A percentile compares a stretch with the other conserved stretches of the same genome.
These are phyloP conservation scores for Druon quercuslanigerum DNA, from an alignment of 1,140 invertebrate species.

Conservation along the genomic window DNA sequence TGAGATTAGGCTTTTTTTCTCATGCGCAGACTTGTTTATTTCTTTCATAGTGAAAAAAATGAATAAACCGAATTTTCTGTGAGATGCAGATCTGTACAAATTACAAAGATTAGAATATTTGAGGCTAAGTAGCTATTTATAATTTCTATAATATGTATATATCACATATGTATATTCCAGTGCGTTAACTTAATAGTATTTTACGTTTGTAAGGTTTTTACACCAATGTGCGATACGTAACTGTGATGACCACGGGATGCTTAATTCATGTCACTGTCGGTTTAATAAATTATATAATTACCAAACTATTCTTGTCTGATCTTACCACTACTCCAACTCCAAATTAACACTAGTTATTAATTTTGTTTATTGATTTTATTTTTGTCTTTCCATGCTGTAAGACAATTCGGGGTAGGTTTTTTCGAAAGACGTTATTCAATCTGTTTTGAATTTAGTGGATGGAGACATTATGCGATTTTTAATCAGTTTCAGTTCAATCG, in stretches of 20 bases:
- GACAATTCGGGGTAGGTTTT: background rate
- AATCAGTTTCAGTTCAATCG: slow-evolving; percentile 5
- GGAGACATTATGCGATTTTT: background rate
- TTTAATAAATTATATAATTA: slow-evolving; percentile 18
- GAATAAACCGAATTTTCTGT: slow-evolving; percentile 18
- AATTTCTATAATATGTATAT: background rate
- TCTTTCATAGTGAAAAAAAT: slow-evolving; percentile 17
- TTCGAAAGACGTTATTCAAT: background rate
- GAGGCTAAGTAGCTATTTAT: background rate
- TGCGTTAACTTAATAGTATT: background rate
- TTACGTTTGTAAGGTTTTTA: background rate
- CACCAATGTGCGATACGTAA: background rate
- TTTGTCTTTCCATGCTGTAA: too few species aligned
- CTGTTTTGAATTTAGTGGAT: background rate
- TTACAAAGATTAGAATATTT: background rate
- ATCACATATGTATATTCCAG: background rate
- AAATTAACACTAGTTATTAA: too few species aligned
- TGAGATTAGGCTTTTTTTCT: background rate
- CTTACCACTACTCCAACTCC: too few species aligned
- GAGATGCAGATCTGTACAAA: slow-evolving; percentile 12
- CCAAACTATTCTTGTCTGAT: background rate
- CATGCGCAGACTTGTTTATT: background rate
- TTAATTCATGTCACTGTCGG: background rate
- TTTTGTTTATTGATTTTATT: too few species aligned
- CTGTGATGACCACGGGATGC: slow-evolving; percentile 9